Percentiles rank a stretch among this genome's conserved stretches.
These are phyloP conservation scores for Diaprepes abbreviatus DNA, from an alignment of 2,888 invertebrate genomes.

Conservation along the genomic window DNA sequence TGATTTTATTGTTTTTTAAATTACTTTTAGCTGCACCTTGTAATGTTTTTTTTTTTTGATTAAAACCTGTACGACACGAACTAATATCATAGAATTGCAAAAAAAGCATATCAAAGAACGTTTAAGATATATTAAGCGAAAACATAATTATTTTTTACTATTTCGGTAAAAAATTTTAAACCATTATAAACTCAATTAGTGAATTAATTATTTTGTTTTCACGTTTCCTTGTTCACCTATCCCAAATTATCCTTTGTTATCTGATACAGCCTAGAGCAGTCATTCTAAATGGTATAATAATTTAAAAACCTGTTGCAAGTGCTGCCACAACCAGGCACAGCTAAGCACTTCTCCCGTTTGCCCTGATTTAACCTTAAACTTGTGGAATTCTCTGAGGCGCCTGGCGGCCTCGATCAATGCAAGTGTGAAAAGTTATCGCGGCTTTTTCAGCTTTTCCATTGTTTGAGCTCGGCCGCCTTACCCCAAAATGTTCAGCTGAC, in stretches of 20 bases:
- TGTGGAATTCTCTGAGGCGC: slow-evolving; percentile 29
- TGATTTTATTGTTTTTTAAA: no score
- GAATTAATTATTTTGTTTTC: no score
- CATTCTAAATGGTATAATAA: slow-evolving; percentile 8
- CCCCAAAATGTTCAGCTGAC: background rate
- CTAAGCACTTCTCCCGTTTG: slow-evolving; percentile 14
- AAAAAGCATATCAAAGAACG: no score
- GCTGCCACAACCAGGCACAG: background rate
- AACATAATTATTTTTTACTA: no score
- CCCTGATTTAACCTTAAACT: slow-evolving; percentile 26
- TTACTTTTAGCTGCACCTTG: no score
- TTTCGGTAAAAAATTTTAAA: no score
- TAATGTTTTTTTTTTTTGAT: no score
- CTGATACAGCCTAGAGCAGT: background rate
- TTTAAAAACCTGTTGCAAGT: slow-evolving; percentile 10
- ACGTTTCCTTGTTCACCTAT: no score
- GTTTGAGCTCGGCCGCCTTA: background rate
- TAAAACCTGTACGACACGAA: no score
- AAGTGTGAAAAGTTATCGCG: slow-evolving; percentile 2
- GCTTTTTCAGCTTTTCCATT: slow-evolving; percentile 18
- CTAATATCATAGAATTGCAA: no score
- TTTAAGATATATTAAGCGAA: no score
- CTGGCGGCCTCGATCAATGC: slow-evolving; percentile 26
- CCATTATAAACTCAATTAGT: no score
- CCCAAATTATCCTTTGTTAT: background rate